These are phyloP conservation scores for Deilephila elpenor DNA, from an alignment of 2,888 invertebrate genomes.

Conservation along the genomic window DNA sequence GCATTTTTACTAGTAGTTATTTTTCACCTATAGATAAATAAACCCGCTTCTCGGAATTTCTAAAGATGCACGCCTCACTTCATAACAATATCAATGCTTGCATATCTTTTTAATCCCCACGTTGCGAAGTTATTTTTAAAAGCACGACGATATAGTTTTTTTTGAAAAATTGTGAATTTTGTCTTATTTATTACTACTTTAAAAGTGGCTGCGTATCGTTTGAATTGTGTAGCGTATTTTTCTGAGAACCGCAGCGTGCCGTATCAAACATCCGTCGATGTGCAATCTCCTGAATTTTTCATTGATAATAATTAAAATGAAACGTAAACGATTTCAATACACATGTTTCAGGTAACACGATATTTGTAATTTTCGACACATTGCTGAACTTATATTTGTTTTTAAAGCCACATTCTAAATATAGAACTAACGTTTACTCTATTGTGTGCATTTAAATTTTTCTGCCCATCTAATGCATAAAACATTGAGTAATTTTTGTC, in stretches of 20 bases:
- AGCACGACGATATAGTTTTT: no score
- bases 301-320: constrained; percentile 17
- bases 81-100: background rate
- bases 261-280: constrained; percentile 10
- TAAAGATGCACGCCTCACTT: background rate
- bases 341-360: constrained; percentile 1
- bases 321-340: background rate
- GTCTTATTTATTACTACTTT: no score
- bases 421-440: background rate
- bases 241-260: no score
- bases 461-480: background rate
- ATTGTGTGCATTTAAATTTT: background rate
- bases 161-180: no score
- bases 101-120: background rate
- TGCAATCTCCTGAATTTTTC: background rate
- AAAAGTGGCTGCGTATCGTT: no score
- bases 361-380: background rate
- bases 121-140: background rate
- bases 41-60: background rate
- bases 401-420: background rate
- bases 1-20: background rate
- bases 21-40: background rate
- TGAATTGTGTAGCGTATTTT: no score
- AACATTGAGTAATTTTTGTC: background rate
- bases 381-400: background rate